phyloP scores from a whole-genome alignment of 2,888 invertebrate species.

The Plebejus argus region DNA sequence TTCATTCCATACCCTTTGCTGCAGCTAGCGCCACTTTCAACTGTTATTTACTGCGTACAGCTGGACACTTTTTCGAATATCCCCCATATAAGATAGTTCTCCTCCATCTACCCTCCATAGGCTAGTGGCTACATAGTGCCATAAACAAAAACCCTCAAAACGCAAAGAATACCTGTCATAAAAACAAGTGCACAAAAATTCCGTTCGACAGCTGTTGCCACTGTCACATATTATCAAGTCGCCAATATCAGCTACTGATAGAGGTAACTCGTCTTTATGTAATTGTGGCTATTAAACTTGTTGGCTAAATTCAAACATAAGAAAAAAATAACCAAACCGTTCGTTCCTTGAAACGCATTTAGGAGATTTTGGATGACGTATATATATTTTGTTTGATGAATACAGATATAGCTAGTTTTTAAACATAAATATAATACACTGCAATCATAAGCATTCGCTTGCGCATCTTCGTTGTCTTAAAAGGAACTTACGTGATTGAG shows the following conservation, averaged over 20 bases:
- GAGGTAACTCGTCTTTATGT: neutral
- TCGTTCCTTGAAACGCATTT: neutral
- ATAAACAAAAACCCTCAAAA: too few species aligned
- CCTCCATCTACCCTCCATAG: too few species aligned
- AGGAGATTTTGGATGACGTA: neutral
- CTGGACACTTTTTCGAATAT: too few species aligned
- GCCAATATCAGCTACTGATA: too few species aligned
- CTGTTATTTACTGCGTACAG: too few species aligned
- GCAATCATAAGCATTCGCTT: neutral
- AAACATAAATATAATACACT: neutral
- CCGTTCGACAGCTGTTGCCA: neutral
- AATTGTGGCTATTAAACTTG: too few species aligned
- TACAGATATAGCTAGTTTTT: neutral
- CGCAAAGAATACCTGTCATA: too few species aligned
- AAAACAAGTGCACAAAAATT: too few species aligned
- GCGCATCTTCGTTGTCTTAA: neutral
- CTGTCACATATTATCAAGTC: neutral
- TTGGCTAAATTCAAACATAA: neutral
- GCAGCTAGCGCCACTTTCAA: too few species aligned
- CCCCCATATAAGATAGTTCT: too few species aligned
- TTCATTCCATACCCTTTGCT: too few species aligned
- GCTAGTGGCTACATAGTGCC: too few species aligned
- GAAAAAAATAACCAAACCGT: neutral
- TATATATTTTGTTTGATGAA: neutral
- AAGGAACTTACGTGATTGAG: conserved; percentile 58